Base-by-base conservation (phyloP, 2,888 invertebrate species). In the Cataglyphis rosenhaueri region DNA sequence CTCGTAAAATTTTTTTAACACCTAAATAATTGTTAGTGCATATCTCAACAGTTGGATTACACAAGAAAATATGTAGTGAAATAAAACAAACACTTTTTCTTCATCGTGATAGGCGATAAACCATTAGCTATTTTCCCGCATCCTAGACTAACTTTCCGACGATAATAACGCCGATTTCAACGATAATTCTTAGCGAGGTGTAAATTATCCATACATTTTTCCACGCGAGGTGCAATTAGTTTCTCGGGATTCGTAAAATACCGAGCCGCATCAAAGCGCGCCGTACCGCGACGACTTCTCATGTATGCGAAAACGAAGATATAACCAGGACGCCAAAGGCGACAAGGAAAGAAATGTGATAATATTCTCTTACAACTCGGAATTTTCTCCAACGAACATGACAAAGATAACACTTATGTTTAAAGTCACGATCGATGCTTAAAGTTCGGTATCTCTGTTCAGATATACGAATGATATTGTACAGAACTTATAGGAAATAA, bases 391-490 rank as follows among this genome's bases (percentile, higher is more conserved):
- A 32, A 64, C 62, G 41, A 64, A 70, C 52, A 18, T 32, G 61
- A n/a, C 64, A 44, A 32, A 82, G 75, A 79, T 55, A 79, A 73
- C 76, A 86, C 81, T 59, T 66, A 48, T 41, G 61, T 70, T 88
- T 86, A 84, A 86, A 52, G n/a, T n/a, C 48, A 1, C 84, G 88
- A 86, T 87, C 86, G 86, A 82, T 55, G 59, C 57, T 83, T 85
- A 83, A 76, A 76, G 55, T 38, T 62, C 44, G 68, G 62, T 32
- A 38, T 70, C 29, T 74, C 48, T 57, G 41, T 38, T n/a, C 29
- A 84, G 55, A 85, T 76, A 70, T 59, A 57, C 68, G 52, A 29
- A 82, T 52, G 81, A 68, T 75, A 21, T 21, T 10, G 25, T 38
- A 0, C 25, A 21, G 12, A 29, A 29, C 25, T 12, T 38, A 29